Base-by-base conservation (phyloP, 2,888 invertebrate genomes). In the Dysmachus trigonus region DNA sequence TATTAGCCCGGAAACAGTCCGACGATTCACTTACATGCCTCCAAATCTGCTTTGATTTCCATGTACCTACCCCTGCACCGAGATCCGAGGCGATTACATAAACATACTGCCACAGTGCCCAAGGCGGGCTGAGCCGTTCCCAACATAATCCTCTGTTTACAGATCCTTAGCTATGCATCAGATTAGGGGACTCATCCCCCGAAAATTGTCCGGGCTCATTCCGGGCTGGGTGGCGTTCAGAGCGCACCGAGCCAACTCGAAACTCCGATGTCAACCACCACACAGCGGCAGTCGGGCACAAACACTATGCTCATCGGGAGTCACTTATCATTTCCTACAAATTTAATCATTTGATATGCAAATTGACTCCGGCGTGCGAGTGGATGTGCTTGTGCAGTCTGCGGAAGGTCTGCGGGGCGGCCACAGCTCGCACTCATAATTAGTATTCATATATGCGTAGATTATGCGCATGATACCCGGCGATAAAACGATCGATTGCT, bases 291-390 rank as follows among this genome's bases (percentile, higher is more conserved):
- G 27, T 33, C 18, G 18, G 30, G 18, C 53, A 85, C 85, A 51
- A 38, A 51, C 30, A 85, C 47, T 35, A 38, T 38, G 31, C 41
- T 27, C 71, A 72, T 72, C 30, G 86, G 47, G 18, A 71, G 47
- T 82, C 86, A 86, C 86, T 86, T 86, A 86, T 86, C 86, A 86
- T 86, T 81, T 84, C 86, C 72, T 83, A 83, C 83, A 86, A 83
- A 83, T 83, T 86, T 86, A 86, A 77, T 74, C 83, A 84, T 86
- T 86, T 86, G 73, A 86, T 86, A 86, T 86, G 86, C 86, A 86
- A 86, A 86, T 86, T 73, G 51, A 31, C 72, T 31, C 71, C 74
- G 35, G 53, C 38, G 35, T 76, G 13, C 35, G 35, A 35, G 76
- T 76, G 76, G n/a, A 38, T 35, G 38, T 62, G 71, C 33, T 10